Evolutionary conservation across 1,140 invertebrate genomes (phyloP).

Genomic region (Onthophagus taurus): DNA sequence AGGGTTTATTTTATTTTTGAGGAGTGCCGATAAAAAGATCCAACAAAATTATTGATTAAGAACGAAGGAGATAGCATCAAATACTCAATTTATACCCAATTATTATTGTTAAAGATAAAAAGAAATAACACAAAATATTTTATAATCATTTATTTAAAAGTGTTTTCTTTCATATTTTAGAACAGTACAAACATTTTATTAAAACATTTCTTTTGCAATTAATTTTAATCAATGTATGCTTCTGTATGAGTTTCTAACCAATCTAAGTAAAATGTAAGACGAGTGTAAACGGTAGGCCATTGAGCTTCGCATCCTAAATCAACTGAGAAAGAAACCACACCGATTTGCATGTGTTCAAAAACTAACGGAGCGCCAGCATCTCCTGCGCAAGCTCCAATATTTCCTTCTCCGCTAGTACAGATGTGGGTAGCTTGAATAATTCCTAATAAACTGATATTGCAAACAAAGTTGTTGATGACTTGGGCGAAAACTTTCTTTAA

Average conservation of each 20-base stretch:
- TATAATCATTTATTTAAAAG: too few species aligned
- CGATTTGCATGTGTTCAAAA: conserved; percentile 20
- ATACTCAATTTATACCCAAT: too few species aligned
- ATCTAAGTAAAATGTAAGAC: not conserved
- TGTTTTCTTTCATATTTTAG: too few species aligned
- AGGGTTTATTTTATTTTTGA: too few species aligned
- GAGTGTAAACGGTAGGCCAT: not conserved
- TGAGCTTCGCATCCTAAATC: not conserved
- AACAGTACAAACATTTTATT: too few species aligned
- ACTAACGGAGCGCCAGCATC: conserved; percentile 39
- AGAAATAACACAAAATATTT: too few species aligned
- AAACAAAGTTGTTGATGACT: conserved; percentile 22
- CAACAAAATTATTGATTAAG: too few species aligned
- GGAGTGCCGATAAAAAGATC: too few species aligned
- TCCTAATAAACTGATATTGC: conserved; percentile 19
- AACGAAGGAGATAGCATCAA: too few species aligned
- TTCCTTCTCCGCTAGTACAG: conserved; percentile 35
- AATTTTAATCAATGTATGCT: not conserved
- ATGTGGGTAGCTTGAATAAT: conserved; percentile 35
- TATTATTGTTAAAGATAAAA: too few species aligned
- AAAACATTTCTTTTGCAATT: too few species aligned
- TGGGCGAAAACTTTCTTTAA: conserved; percentile 17
- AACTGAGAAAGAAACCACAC: not conserved
- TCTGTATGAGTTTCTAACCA: not conserved
- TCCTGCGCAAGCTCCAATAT: conserved; percentile 32